Base-by-base conservation (phyloP, 1,140 invertebrate species). In the Venustaconcha ellipsiformis region DNA sequence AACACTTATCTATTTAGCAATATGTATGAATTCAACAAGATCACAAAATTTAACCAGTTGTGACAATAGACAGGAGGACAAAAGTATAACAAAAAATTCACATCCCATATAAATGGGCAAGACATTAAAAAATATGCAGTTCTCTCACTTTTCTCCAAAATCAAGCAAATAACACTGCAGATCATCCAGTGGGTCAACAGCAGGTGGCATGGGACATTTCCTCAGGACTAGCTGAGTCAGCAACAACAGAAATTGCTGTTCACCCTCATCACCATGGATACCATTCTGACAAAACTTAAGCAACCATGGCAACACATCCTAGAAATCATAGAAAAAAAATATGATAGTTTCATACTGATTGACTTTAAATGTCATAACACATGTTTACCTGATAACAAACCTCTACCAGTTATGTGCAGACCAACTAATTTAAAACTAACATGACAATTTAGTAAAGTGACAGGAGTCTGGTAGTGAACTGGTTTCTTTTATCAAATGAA, bases 221-320 rank as follows among this genome's bases (percentile, higher is more conserved):
- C 89, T 89, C 37, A 93, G 83, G 48, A 96, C 89, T 57, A 96
- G 91, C 84, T 94, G 93, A 1, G 93, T 91, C 18, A 95, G 86
- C 18, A 95, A 89, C 57, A 91, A 84, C 78, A 96, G 88, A 3
- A 92, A 79, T 6, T 70, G 60, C 14, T 79, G 62, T 30, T 77
- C 59, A 2, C 63, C 63, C 5, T 63, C 17, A 1, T 74, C 69
- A 58, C 14, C 66, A 86, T 68, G 91, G 83, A 76, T 86, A 80
- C 68, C 91, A 83, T n/a, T 69, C 20, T 93, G 86, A 79, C 93
- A 93, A 83, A 91, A 93, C 15, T 91, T 90, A 17, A 95, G 82
- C 57, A 95, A 92, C 58, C 92, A 90, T 0, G 95, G 94, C 69
- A 96, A 86, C 70, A 96, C 91, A 66, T 95, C 83, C 83, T 87